phyloP scores from a whole-genome alignment of 2,888 invertebrate species.

The Chloroclystis v-ata region DNA sequence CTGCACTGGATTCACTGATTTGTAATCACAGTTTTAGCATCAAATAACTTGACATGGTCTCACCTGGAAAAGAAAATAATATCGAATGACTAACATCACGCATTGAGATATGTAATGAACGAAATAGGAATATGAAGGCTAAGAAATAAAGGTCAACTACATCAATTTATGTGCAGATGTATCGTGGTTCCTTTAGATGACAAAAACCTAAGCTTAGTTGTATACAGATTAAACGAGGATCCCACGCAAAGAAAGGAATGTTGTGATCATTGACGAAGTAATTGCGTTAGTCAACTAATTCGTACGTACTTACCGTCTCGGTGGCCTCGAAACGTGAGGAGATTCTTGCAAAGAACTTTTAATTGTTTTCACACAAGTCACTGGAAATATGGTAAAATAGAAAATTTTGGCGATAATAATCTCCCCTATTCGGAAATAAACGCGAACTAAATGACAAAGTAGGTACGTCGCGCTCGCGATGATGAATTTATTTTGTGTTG shows the following conservation, averaged over 20 bases:
- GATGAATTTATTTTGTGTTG: not conserved
- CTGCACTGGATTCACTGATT: conserved; percentile 38
- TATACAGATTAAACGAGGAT: conserved; percentile 38
- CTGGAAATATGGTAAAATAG: not conserved
- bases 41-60: conserved; percentile 55
- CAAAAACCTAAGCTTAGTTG: not conserved
- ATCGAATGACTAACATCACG: conserved; percentile 24
- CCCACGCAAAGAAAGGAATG: conserved; percentile 65
- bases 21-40: conserved; percentile 37
- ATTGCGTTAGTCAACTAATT: conserved; percentile 36
- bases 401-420: not conserved
- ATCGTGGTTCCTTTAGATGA: conserved; percentile 1
- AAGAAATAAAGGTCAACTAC: conserved; percentile 24
- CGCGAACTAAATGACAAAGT: not conserved
- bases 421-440: not conserved
- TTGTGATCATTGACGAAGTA: conserved; percentile 41
- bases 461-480: not conserved
- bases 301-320: conserved; percentile 37
- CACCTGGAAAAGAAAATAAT: conserved; percentile 51
- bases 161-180: conserved; percentile 9
- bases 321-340: conserved; percentile 41
- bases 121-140: conserved; percentile 25
- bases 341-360: conserved; percentile 24
- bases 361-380: not conserved
- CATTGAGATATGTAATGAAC: conserved; percentile 13